Conservation (phyloP, 1,140 invertebrate species). For the Octopus sinensis region DNA sequence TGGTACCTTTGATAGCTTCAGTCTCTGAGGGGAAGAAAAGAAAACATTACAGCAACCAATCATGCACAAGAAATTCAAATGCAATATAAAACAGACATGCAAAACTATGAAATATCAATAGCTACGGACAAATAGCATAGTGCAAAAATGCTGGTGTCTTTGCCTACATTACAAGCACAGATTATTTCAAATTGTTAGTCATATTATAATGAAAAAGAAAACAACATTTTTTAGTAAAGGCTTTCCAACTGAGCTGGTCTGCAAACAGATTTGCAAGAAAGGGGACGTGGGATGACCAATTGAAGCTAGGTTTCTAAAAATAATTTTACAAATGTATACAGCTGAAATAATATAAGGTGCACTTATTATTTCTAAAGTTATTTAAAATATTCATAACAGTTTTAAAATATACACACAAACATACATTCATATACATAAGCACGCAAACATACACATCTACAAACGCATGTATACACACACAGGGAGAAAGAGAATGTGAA, state of each 20-base stretch:
- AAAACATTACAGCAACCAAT: background rate
- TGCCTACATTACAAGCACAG: background rate
- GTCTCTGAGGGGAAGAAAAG: background rate
- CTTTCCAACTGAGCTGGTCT: conserved; percentile 1
- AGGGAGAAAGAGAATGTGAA: too few species aligned
- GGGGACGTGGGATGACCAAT: too few species aligned
- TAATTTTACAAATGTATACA: too few species aligned
- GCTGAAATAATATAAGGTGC: too few species aligned
- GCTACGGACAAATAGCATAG: conserved; percentile 7
- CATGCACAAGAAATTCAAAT: background rate
- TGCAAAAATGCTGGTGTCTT: background rate
- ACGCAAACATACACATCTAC: too few species aligned
- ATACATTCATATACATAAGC: too few species aligned
- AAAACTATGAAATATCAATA: conserved; percentile 2
- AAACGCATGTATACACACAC: too few species aligned
- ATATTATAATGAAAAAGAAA: background rate
- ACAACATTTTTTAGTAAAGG: conserved; percentile 3
- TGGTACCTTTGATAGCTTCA: background rate
- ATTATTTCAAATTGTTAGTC: conserved; percentile 11
- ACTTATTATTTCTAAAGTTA: too few species aligned
- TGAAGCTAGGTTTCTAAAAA: too few species aligned
- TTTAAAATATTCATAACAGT: too few species aligned
- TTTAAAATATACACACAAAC: too few species aligned
- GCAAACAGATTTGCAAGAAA: background rate
- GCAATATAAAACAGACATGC: background rate